Evolutionary conservation across 2,797 vertebrate species (phyloP).

Genomic region (Anniella stebbinsi): DNA sequence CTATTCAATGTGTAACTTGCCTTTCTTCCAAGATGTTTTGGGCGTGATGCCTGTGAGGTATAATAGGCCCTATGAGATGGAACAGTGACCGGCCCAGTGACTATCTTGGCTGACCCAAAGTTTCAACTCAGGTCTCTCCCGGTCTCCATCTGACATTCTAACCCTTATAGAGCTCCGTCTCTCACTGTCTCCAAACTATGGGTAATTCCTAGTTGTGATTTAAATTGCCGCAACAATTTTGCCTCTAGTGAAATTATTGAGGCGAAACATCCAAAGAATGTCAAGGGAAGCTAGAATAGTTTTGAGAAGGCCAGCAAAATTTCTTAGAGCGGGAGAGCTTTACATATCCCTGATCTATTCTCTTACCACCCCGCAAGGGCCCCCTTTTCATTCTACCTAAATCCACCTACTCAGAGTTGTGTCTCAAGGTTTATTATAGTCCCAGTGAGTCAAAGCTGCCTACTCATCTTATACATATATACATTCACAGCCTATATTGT

Average conservation of each 20-base stretch:
- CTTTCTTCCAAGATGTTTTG: background rate
- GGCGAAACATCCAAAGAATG: background rate
- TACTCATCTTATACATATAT: slow-evolving; percentile 27
- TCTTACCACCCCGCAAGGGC: background rate
- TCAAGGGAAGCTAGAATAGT: background rate
- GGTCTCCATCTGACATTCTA: background rate
- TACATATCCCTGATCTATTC: background rate
- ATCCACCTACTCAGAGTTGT: background rate
- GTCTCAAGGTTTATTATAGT: slow-evolving; percentile 13
- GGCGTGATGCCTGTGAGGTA: background rate
- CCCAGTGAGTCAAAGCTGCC: slow-evolving; percentile 20
- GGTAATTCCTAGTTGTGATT: background rate
- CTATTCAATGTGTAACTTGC: background rate
- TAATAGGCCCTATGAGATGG: background rate
- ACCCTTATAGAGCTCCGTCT: background rate
- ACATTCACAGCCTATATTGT: slow-evolving; percentile 17
- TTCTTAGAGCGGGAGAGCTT: background rate
- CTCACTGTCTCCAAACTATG: background rate
- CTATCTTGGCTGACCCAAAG: background rate
- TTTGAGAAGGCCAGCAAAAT: background rate
- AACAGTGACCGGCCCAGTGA: background rate
- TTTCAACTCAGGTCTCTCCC: background rate
- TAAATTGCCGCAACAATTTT: background rate
- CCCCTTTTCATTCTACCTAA: background rate
- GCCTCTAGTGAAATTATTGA: background rate